Percentiles rank a stretch among this genome's conserved stretches.
phyloP scores from a whole-genome alignment of 1,140 invertebrate genomes.

The Drosophila seguyi region DNA sequence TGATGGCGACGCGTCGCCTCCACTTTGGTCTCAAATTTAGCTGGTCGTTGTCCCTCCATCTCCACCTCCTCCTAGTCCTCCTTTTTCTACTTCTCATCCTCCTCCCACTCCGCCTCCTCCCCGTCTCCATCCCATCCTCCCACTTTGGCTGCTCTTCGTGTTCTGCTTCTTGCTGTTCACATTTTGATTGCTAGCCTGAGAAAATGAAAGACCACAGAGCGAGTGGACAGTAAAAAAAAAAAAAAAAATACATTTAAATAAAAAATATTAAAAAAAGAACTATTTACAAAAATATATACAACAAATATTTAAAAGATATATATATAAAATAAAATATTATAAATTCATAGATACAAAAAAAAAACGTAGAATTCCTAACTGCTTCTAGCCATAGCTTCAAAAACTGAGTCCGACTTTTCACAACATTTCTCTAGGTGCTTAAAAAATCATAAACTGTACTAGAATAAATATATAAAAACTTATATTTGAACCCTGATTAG shows the following conservation, averaged over 20 bases:
- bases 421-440: not conserved
- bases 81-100: not conserved
- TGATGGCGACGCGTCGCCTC: slow-evolving; percentile 58
- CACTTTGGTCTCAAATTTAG: slow-evolving; percentile 75
- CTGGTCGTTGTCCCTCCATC: slow-evolving; percentile 38
- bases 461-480: not conserved
- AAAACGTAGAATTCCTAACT: no score
- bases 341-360: no score
- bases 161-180: slow-evolving; percentile 16
- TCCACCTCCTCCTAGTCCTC: not conserved
- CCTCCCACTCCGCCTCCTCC: not conserved
- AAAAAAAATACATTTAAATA: not conserved
- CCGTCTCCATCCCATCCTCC: not conserved
- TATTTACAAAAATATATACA: no score
- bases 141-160: slow-evolving; percentile 7
- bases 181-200: slow-evolving; percentile 74
- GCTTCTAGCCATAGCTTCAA: not conserved
- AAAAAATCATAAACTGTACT: not conserved
- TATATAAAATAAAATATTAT: no score
- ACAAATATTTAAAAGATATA: no score
- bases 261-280: no score
- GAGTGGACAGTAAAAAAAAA: slow-evolving; percentile 10
- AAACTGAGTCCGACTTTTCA: not conserved
- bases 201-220: slow-evolving; percentile 62
- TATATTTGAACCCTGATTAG: not conserved